These are phyloP conservation scores for Galerucella pusilla DNA, from an alignment of 2,888 invertebrate genomes.

Conservation along the genomic window DNA sequence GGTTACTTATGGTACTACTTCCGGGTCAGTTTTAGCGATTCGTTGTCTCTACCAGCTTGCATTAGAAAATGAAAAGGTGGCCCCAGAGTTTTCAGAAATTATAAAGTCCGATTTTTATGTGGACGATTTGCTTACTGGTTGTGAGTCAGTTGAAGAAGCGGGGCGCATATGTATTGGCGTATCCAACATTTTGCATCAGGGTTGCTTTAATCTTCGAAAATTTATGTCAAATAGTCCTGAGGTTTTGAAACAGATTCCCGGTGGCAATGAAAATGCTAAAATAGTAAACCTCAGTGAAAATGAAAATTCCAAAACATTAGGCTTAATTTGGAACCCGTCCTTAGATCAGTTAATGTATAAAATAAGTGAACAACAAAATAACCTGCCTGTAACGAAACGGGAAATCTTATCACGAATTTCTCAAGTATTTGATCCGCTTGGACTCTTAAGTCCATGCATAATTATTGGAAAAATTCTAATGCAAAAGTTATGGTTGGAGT, in stretches of 20 bases:
- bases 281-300: constrained; percentile 33
- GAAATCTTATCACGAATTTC: too few species aligned
- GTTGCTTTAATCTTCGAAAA: constrained; percentile 40
- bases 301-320: constrained; percentile 39
- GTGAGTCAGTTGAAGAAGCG: constrained; percentile 1
- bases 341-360: constrained; percentile 27
- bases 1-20: background rate
- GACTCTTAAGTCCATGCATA: constrained; percentile 41
- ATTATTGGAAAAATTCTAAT: constrained; percentile 43
- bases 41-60: background rate
- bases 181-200: constrained; percentile 21
- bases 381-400: constrained; percentile 14
- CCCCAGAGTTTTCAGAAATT: too few species aligned
- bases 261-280: constrained; percentile 14
- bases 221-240: constrained; percentile 31
- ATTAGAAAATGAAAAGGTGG: background rate
- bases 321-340: constrained; percentile 35
- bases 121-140: constrained; percentile 20
- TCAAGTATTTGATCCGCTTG: constrained; percentile 46
- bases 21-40: background rate
- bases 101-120: too few species aligned
- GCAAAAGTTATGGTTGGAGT: constrained; percentile 22
- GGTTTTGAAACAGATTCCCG: constrained; percentile 25
- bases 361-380: background rate
- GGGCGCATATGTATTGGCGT: background rate